Percentiles rank a stretch among this genome's conserved stretches.
phyloP scores from a whole-genome alignment of 2,113 vertebrate species.

The Numenius arquata region DNA sequence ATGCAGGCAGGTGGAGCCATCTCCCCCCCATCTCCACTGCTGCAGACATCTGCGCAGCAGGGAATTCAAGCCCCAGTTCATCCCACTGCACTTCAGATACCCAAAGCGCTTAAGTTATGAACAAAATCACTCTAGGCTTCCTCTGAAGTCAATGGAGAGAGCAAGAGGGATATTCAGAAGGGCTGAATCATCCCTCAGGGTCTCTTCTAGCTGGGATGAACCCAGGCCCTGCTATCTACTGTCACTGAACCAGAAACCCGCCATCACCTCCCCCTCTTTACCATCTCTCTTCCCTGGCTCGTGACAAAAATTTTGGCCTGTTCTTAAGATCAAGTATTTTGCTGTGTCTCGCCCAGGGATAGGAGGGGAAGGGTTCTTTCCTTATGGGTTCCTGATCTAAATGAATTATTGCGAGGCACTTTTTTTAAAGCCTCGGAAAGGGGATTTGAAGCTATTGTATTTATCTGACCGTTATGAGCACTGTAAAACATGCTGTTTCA shows the following conservation, averaged over 20 bases:
- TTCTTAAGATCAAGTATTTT: slow-evolving; percentile 44
- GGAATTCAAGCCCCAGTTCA: background rate
- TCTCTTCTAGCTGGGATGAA: background rate
- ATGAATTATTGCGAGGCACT: slow-evolving; percentile 58
- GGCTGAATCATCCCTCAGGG: background rate
- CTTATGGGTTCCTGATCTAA: slow-evolving; percentile 58
- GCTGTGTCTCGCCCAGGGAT: background rate
- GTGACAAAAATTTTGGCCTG: slow-evolving; percentile 17
- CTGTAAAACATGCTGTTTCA: slow-evolving; percentile 76
- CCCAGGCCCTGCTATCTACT: background rate
- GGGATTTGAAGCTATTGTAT: slow-evolving; percentile 66
- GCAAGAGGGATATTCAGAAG: background rate
- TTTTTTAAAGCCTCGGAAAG: slow-evolving; percentile 19
- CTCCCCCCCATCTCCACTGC: background rate
- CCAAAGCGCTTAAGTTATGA: background rate
- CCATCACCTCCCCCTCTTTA: background rate
- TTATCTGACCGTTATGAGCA: slow-evolving; percentile 71
- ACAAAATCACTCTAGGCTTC: background rate
- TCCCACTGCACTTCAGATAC: background rate
- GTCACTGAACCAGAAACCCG: background rate
- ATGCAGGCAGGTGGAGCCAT: background rate
- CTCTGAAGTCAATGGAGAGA: background rate
- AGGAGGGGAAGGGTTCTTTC: slow-evolving; percentile 46
- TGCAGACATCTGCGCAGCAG: background rate
- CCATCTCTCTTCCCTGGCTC: background rate